Conservation (phyloP, 2,888 invertebrate genomes). For the Sminthurinus aureus region DNA sequence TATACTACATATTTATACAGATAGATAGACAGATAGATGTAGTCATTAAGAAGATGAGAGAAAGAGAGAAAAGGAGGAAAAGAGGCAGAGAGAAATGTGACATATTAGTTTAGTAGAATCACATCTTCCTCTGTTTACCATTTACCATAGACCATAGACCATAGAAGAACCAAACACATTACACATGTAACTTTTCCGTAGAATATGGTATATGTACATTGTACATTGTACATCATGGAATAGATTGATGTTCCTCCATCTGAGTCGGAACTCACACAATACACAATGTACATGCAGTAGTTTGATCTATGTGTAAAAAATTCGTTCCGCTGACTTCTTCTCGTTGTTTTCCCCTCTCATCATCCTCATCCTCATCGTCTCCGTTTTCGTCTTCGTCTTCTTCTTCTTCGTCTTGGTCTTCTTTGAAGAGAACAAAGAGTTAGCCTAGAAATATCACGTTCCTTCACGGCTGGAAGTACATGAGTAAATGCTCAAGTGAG, state of each 20-base stretch:
- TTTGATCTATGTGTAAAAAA: conserved; percentile 9
- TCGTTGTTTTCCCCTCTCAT: conserved; percentile 27
- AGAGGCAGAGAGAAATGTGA: conserved; percentile 23
- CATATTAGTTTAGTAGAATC: conserved; percentile 29
- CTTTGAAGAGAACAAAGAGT: conserved; percentile 34
- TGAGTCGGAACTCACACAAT: conserved; percentile 23
- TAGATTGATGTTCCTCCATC: conserved; percentile 39
- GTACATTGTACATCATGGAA: neutral
- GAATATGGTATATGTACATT: too few species aligned
- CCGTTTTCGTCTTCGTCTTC: neutral
- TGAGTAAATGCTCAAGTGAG: conserved; percentile 35
- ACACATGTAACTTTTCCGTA: too few species aligned
- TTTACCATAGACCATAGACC: too few species aligned
- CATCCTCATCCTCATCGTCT: neutral
- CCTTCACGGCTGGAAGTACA: conserved; percentile 44
- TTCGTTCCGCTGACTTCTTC: conserved; percentile 40
- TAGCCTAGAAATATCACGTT: conserved; percentile 52
- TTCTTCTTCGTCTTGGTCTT: conserved; percentile 23
- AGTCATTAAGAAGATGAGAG: conserved; percentile 12
- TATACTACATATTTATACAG: too few species aligned
- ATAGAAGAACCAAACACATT: too few species aligned
- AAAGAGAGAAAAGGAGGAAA: neutral
- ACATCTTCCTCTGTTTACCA: conserved; percentile 12
- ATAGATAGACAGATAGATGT: neutral
- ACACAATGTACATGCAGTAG: neutral